Base-by-base conservation (phyloP, 2,888 invertebrate species). In the Machimus atricapillus region DNA sequence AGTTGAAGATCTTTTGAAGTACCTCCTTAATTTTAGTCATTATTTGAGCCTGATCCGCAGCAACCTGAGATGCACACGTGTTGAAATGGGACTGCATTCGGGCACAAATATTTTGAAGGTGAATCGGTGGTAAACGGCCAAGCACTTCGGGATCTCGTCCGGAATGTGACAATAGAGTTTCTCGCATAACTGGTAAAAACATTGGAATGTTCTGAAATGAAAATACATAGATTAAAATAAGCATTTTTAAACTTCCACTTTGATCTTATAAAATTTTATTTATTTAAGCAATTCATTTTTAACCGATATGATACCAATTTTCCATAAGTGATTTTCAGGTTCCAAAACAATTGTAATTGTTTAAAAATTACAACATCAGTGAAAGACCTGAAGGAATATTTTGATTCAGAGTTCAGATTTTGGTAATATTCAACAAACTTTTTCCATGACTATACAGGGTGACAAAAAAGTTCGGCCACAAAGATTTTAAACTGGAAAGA, bases 171-270 rank as follows among this genome's bases (percentile, higher is more conserved):
- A 97, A 97, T 1, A 98, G 92, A 0, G 97, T 97, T 0, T 97
- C 97, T 58, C 98, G 93, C 95, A 98, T 97, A 81, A 98, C 97
- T 0, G 98, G 98, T 86, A 98, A 93, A 92, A 98, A 98, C 92
- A 97, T 97, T 2, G 98, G 98, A 90, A 98, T 98, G 89, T 94
- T 95, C 94, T 97, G 93, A 0, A 90, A 85, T 76, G 0, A n/a
- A 34, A 14, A 76, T 14, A n/a, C 7, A 73, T 52, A 52, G 7
- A n/a, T 4, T n/a, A n/a, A n/a, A n/a, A 52, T 52, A 52, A 52
- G 6, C 1, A n/a, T 16, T 52, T 52, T 52, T 52, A n/a, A 37
- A 37, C 7, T 37, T 31, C 31, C 31, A 31, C 3, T 31, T 31
- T 31, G 3, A 31, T 31, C 31, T 31, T 31, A 2, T 3, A 31